phyloP scores from a whole-genome alignment of 2,797 vertebrate species.

The Coilia nasus region DNA sequence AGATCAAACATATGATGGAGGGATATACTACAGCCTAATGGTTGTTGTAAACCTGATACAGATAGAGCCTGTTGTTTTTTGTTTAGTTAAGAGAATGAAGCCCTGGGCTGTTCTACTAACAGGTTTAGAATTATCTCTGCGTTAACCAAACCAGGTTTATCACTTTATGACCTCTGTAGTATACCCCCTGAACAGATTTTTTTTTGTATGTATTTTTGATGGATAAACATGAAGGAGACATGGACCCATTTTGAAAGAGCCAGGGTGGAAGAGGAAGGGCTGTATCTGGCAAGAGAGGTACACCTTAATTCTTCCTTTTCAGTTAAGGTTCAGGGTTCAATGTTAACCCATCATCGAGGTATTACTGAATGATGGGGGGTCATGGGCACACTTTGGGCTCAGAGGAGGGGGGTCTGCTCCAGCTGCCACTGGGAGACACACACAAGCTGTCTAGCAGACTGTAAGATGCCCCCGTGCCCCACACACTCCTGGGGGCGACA shows the following conservation, averaged over 20 bases:
- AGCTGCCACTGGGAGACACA: constrained; percentile 81
- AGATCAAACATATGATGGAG: too few species aligned
- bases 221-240: background rate
- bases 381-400: constrained; percentile 61
- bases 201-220: background rate
- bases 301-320: constrained; percentile 25
- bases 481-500: constrained; percentile 55
- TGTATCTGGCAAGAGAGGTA: constrained; percentile 31
- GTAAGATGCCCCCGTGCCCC: constrained; percentile 58
- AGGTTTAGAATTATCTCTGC: too few species aligned
- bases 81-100: too few species aligned
- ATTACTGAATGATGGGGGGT: constrained; percentile 62
- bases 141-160: too few species aligned
- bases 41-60: too few species aligned
- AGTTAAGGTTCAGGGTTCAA: constrained; percentile 69
- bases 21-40: too few species aligned
- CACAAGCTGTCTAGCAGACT: constrained; percentile 71
- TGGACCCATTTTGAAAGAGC: constrained; percentile 6
- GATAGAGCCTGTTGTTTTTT: too few species aligned
- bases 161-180: too few species aligned
- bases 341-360: constrained; percentile 71
- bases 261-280: constrained; percentile 27
- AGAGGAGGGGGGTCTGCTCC: constrained; percentile 59
- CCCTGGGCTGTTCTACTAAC: too few species aligned
- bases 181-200: too few species aligned